Percentiles rank a stretch among this genome's conserved stretches.
These are phyloP conservation scores for Hiodon tergisus DNA, from an alignment of 2,113 vertebrate species.

Conservation along the genomic window DNA sequence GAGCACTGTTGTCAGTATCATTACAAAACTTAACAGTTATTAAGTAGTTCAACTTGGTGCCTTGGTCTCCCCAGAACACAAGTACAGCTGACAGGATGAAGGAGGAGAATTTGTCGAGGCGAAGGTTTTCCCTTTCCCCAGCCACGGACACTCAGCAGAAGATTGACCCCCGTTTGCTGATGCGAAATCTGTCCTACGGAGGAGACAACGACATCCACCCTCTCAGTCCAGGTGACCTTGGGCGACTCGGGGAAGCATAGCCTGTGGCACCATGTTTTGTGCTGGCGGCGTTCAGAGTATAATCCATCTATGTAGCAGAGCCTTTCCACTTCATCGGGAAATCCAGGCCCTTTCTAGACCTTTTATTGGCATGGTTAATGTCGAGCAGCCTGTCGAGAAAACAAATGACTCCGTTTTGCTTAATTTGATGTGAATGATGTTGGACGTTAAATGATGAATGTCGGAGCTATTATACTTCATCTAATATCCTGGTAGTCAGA, in stretches of 20 bases:
- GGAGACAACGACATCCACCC: conserved; percentile 76
- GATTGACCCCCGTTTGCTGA: conserved; percentile 72
- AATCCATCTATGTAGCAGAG: no score
- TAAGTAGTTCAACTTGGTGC: no score
- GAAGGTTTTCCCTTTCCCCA: conserved; percentile 84
- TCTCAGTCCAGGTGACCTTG: conserved; percentile 71
- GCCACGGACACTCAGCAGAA: conserved; percentile 78
- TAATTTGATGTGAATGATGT: no score
- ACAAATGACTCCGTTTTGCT: no score
- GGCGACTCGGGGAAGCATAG: background rate
- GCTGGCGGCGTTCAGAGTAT: no score
- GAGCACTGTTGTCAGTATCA: background rate
- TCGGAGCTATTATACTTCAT: background rate
- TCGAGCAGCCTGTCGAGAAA: no score
- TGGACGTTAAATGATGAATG: no score
- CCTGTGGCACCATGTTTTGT: no score
- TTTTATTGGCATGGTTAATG: no score
- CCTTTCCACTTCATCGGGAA: no score
- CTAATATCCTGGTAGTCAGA: background rate
- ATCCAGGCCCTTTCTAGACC: no score
- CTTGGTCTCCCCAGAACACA: conserved; percentile 61
- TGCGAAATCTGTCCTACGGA: conserved; percentile 77
- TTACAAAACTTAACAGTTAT: no score
- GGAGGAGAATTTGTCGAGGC: conserved; percentile 85
- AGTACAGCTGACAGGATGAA: conserved; percentile 80